Base-by-base conservation (phyloP, 2,888 invertebrate genomes). In the Graphium colonna region DNA sequence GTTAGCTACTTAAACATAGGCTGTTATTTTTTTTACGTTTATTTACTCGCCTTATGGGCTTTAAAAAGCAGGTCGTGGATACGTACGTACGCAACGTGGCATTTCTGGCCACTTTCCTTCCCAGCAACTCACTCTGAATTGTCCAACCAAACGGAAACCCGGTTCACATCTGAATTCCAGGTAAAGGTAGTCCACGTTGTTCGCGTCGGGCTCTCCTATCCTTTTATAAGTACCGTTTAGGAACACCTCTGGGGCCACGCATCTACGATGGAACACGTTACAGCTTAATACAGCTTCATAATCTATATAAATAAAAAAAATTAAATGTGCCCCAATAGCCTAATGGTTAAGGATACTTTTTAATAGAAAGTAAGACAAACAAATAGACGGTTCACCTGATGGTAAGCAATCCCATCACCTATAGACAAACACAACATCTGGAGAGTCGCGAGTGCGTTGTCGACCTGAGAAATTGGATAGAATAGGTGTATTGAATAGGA, bases 221-320 rank as follows among this genome's bases (percentile, higher is more conserved):
- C 72, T 73, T 0, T 51, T 45, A 56, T 79, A 83, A 0, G 56
- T 59, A 0, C 82, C 83, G 54, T 81, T 75, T 0, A 53, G 61
- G 0, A 78, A 80, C 51, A 68, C 71, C 0, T 68, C 62, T 0
- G 84, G 84, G 0, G 83, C 63, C 0, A 69, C 43, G 52, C 84
- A 84, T 3, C 61, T 63, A 0, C 3, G 8, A 33, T 10, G 9
- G 4, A 33, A 33, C 1, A 15, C 12, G 8, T 15, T 12, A 39
- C 9, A 9, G 12, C 13, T 39, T 13, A 8, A 12, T 10, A n/a
- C 38, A n/a, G n/a, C 8, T 7, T 28, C 5, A 28, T 8, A 28
- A 28, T 8, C n/a, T n/a, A 38, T 0, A 10, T 38, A 38, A 38
- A 38, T 10, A 38, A 38, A 38, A n/a, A 1, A 38, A 10, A 5